Base-by-base conservation (phyloP, 2,888 invertebrate genomes). In the Therioaphis trifolii region DNA sequence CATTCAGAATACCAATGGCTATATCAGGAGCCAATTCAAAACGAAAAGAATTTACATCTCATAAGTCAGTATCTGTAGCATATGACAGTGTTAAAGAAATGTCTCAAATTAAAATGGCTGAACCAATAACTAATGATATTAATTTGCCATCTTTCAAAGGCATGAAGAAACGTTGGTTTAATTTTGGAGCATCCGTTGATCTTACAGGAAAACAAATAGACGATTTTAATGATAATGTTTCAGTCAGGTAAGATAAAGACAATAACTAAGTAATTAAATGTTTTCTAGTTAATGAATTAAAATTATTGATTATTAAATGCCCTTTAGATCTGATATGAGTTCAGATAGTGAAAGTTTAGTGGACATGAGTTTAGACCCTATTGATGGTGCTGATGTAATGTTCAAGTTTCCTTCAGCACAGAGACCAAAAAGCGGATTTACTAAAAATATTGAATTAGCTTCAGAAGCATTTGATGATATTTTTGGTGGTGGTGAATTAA, bases 331-430 rank as follows among this genome's bases (percentile, higher is more conserved):
- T 86, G 96, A 96, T 85, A 93, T 93, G 52, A 95, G 95, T 86
- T 95, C 95, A 0, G 97, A 97, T 89, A 96, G 95, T 86, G 95
- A 95, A 87, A 93, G 94, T 86, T 96, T 93, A 88, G 92, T 95
- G 76, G 75, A 79, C n/a, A 21, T 76, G 12, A 85, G 72, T 27
- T 55, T 82, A 52, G 85, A 84, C 40, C 78, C 80, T 43, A 84
- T 79, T 46, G 85, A 86, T 84, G 84, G 85, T 58, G 85, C 85
- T 52, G 86, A 87, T 75, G 91, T 92, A n/a, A 93, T 93, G 89
- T 94, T 94, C 88, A 90, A 91, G 71, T 85, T 87, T 61, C 72
- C 85, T 40, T 82, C 82, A 46, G 29, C 63, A 4, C 82, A 82
- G 11, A 82, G 24, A 74, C 40, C 72, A 52, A 78, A 80, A 49